Evolutionary conservation across 2,888 invertebrate genomes (phyloP).

Genomic region (Cephus sareptanus): DNA sequence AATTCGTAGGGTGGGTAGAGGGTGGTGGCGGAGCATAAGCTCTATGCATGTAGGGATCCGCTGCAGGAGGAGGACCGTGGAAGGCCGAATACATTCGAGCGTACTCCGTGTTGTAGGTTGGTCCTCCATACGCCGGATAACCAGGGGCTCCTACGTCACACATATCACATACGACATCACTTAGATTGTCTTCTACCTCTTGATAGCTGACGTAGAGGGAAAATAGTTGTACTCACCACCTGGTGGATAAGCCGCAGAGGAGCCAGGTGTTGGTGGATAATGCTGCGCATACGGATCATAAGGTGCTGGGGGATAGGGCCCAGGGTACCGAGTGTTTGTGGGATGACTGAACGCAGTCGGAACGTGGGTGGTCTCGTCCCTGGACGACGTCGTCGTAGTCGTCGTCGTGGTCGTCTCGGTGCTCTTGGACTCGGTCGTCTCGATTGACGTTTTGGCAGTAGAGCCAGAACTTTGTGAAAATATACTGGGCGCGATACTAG

Average conservation of each 20-base stretch:
- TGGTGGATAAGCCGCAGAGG: constrained; percentile 59
- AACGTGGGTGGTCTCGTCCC: constrained; percentile 53
- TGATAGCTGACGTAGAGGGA: neutral
- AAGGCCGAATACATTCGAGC: constrained; percentile 63
- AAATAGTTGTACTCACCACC: constrained; percentile 45
- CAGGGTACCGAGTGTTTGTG: constrained; percentile 54
- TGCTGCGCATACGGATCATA: constrained; percentile 63
- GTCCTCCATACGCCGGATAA: constrained; percentile 60
- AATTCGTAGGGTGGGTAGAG: constrained; percentile 58
- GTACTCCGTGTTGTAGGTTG: constrained; percentile 60
- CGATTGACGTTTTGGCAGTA: constrained; percentile 38
- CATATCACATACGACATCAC: neutral
- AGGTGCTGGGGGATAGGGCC: constrained; percentile 59
- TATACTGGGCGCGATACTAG: neutral
- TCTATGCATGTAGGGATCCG: constrained; percentile 62
- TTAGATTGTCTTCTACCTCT: neutral
- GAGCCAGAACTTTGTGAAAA: constrained; percentile 42
- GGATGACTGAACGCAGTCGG: constrained; percentile 62
- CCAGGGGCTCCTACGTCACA: constrained; percentile 52
- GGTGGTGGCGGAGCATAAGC: constrained; percentile 58
- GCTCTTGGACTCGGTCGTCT: constrained; percentile 30
- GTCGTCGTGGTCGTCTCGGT: constrained; percentile 37
- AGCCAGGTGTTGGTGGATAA: constrained; percentile 58
- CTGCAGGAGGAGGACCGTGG: constrained; percentile 59
- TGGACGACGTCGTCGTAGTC: constrained; percentile 32